Evolutionary conservation across 2,797 vertebrate species (phyloP).

Genomic region (Philypnodon macrostomus): DNA sequence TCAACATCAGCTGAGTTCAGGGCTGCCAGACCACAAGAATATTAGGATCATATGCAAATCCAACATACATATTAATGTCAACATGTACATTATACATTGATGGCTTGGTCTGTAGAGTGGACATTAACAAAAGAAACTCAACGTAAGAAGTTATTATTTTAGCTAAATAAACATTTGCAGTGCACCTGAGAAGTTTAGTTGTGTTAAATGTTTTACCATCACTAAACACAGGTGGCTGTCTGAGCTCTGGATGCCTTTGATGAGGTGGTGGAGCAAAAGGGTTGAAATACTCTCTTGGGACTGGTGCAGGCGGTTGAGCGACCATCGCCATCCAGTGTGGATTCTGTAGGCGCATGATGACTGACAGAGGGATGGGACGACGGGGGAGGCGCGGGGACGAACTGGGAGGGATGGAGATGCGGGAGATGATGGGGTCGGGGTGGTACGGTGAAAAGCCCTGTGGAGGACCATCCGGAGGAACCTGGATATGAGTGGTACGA

Average conservation of each 20-base stretch:
- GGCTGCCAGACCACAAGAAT: slow-evolving; percentile 44
- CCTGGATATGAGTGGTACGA: slow-evolving; percentile 58
- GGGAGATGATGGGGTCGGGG: slow-evolving; percentile 80
- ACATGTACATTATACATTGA: background rate
- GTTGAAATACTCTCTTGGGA: slow-evolving; percentile 46
- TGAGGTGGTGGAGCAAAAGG: slow-evolving; percentile 24
- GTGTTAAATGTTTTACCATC: slow-evolving; percentile 66
- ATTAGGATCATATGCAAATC: background rate
- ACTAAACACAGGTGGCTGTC: slow-evolving; percentile 58
- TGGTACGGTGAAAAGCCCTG: slow-evolving; percentile 62
- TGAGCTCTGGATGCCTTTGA: slow-evolving; percentile 54
- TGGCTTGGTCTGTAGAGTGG: background rate
- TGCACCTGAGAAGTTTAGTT: no score
- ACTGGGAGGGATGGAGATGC: slow-evolving; percentile 84
- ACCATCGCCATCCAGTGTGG: slow-evolving; percentile 57
- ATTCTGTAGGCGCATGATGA: slow-evolving; percentile 90
- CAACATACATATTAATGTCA: background rate
- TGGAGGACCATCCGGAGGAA: slow-evolving; percentile 65
- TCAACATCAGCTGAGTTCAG: slow-evolving; percentile 68
- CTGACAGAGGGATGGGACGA: slow-evolving; percentile 85
- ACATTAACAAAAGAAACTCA: no score
- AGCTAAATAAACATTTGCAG: no score
- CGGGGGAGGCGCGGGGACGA: slow-evolving; percentile 55
- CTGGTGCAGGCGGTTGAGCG: slow-evolving; percentile 37
- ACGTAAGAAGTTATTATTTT: no score